Conservation (phyloP, 2,888 invertebrate genomes). For the Craniophora ligustri region DNA sequence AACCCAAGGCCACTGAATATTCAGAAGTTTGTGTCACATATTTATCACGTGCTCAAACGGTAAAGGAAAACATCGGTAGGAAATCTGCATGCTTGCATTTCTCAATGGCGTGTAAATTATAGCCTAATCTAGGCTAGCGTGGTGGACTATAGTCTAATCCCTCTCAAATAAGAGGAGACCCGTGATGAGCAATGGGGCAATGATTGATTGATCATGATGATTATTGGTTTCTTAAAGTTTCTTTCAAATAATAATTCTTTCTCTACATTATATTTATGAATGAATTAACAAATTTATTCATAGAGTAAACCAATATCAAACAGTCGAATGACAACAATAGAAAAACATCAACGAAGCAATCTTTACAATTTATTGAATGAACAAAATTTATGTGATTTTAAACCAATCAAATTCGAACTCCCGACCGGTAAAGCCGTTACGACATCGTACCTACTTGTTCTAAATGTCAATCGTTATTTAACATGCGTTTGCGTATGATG, state of each 20-base stretch:
- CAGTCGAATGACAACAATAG: conserved; percentile 2
- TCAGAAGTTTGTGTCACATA: too few relatives aligned
- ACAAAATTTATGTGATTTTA: conserved; percentile 41
- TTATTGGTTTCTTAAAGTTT: background rate
- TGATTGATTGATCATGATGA: too few relatives aligned
- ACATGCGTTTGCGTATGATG: conserved; percentile 49
- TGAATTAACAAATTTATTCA: background rate
- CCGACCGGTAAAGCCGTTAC: conserved; percentile 56
- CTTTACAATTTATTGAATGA: conserved; percentile 34
- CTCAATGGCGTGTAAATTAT: too few relatives aligned
- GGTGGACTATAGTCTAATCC: too few relatives aligned
- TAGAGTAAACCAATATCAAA: background rate
- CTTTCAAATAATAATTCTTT: background rate
- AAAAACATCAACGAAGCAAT: conserved; percentile 22
- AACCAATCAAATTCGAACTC: conserved; percentile 51
- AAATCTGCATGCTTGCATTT: too few relatives aligned
- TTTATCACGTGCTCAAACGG: too few relatives aligned
- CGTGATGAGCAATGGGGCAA: too few relatives aligned
- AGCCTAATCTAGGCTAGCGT: too few relatives aligned
- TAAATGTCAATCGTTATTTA: conserved; percentile 79
- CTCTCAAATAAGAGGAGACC: too few relatives aligned
- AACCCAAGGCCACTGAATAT: too few relatives aligned
- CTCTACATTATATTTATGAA: background rate
- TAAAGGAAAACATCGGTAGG: too few relatives aligned
- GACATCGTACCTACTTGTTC: conserved; percentile 57